Percentiles rank a stretch among this genome's conserved stretches.
These are phyloP conservation scores for Tokudaia tokunoshimensis DNA, from an alignment of 2,797 vertebrate genomes.

Conservation along the genomic window DNA sequence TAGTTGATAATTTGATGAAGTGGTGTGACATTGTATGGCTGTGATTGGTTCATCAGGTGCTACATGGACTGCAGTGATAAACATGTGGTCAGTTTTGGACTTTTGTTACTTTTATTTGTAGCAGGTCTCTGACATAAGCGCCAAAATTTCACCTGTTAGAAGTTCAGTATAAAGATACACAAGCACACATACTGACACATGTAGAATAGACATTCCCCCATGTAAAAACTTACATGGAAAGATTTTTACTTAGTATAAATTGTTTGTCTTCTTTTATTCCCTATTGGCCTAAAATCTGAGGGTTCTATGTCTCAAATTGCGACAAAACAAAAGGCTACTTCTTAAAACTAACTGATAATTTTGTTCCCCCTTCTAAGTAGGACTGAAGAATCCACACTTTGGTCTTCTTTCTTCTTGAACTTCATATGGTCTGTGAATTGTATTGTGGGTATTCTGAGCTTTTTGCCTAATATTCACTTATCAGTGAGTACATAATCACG, in stretches of 20 bases:
- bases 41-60: not conserved
- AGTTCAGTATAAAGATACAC: not conserved
- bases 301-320: conserved; percentile 27
- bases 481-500: no score
- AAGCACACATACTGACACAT: not conserved
- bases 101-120: conserved; percentile 47
- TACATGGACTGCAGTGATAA: not conserved
- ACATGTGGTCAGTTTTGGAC: not conserved
- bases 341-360: conserved; percentile 15
- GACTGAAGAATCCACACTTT: no score
- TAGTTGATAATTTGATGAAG: conserved; percentile 53
- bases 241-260: conserved; percentile 34
- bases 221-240: not conserved
- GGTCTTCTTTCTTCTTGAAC: no score
- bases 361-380: no score
- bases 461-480: no score
- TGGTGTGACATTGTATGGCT: not conserved
- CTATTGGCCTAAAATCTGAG: not conserved
- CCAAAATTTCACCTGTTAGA: conserved; percentile 33
- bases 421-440: no score
- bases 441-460: no score
- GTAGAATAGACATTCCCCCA: conserved; percentile 23
- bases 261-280: not conserved
- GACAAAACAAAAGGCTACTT: not conserved
- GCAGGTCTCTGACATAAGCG: conserved; percentile 16